Evolutionary conservation across 37 sponge, comb jelly and placozoan genomes (phyloP).

Genomic region (Halisarca cf. caerulea): DNA sequence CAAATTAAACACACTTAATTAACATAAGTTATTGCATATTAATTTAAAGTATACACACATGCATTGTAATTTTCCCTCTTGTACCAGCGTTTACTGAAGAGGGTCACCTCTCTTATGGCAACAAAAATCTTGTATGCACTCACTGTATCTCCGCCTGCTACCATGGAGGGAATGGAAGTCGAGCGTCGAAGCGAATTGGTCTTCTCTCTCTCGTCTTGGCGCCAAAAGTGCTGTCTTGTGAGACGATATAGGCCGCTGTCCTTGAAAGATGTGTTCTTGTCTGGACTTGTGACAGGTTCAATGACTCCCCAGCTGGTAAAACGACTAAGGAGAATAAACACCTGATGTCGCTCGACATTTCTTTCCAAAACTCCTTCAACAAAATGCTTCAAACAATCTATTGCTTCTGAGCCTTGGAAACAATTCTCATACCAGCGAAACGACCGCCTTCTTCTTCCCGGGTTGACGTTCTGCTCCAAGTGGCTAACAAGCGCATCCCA

Average conservation of each 20-base stretch:
- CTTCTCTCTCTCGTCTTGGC: constrained; percentile 7
- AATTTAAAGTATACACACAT: too few relatives aligned
- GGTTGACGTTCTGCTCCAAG: not conserved
- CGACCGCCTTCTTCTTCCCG: constrained; percentile 11
- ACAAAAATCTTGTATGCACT: not conserved
- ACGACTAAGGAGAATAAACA: not conserved
- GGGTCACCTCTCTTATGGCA: too few relatives aligned
- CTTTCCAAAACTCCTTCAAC: not conserved
- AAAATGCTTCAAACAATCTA: constrained; percentile 1
- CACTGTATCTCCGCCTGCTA: not conserved
- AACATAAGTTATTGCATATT: too few relatives aligned
- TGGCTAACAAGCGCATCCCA: constrained; percentile 26
- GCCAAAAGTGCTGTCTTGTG: constrained; percentile 20
- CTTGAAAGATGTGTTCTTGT: not conserved
- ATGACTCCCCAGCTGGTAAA: constrained; percentile 7
- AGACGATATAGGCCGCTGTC: constrained; percentile 18
- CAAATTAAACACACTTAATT: too few relatives aligned
- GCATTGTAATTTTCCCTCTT: too few relatives aligned
- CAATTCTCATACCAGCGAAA: constrained; percentile 25
- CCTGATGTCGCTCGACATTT: not conserved
- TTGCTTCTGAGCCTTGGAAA: constrained; percentile 19
- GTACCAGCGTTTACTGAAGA: too few relatives aligned
- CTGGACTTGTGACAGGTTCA: not conserved
- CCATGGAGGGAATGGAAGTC: constrained; percentile 1
- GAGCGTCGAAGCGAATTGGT: not conserved